phyloP scores from a whole-genome alignment of 92 coral and sea anemone species.

The Paragorgia papillata region DNA sequence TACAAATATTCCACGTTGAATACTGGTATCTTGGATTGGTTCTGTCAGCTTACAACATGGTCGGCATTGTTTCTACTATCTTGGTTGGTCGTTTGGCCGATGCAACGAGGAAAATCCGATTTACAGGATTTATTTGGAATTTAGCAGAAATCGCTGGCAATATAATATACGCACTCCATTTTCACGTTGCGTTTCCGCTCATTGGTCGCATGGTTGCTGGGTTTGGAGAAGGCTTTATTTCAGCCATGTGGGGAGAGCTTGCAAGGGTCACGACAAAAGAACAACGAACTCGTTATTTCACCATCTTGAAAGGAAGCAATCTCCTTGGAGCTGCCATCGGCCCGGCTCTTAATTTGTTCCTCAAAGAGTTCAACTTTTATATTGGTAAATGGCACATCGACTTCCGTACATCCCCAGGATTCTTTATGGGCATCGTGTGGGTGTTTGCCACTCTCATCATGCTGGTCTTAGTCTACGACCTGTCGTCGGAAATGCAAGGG shows the following conservation, averaged over 20 bases:
- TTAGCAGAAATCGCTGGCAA: slow-evolving; percentile 33
- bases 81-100: slow-evolving; percentile 37
- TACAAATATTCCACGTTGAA: slow-evolving; percentile 38
- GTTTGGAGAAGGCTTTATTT: slow-evolving; percentile 41
- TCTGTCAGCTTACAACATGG: slow-evolving; percentile 41
- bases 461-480: slow-evolving; percentile 22
- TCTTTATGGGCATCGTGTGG: slow-evolving; percentile 43
- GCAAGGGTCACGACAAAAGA: slow-evolving; percentile 36
- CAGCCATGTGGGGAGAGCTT: slow-evolving; percentile 46
- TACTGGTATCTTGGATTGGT: slow-evolving; percentile 43
- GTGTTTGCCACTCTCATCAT: slow-evolving; percentile 9
- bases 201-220: slow-evolving; percentile 43
- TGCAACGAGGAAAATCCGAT: slow-evolving; percentile 31
- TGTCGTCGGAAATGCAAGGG: slow-evolving; percentile 20
- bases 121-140: slow-evolving; percentile 37
- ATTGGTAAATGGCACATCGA: slow-evolving; percentile 42
- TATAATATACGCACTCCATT: slow-evolving; percentile 36
- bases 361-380: slow-evolving; percentile 30
- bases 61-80: slow-evolving; percentile 25
- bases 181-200: slow-evolving; percentile 23
- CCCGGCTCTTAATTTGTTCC: slow-evolving; percentile 35
- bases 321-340: slow-evolving; percentile 45
- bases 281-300: slow-evolving; percentile 38
- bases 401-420: slow-evolving; percentile 38
- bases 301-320: slow-evolving; percentile 37